These are phyloP conservation scores for Colletes collaris DNA, from an alignment of 2,888 invertebrate genomes.

Conservation along the genomic window DNA sequence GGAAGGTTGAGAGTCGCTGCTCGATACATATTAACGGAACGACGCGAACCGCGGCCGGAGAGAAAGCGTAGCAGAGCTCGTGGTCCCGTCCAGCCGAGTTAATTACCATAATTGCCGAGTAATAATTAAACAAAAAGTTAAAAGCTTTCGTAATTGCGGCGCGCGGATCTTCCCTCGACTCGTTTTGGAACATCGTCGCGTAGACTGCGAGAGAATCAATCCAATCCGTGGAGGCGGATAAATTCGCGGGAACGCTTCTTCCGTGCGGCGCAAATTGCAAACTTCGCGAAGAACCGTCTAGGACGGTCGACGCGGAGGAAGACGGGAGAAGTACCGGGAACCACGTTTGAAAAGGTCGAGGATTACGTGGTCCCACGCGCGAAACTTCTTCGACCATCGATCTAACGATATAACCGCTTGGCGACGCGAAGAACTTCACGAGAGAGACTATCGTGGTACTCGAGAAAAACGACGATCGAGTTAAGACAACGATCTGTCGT, in stretches of 20 bases:
- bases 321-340: not conserved
- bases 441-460: constrained; percentile 8
- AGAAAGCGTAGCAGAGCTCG: constrained; percentile 7
- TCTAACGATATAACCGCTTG: not conserved
- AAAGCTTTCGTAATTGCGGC: constrained; percentile 23
- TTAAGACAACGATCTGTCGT: constrained; percentile 12
- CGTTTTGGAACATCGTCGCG: not conserved
- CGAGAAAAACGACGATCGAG: constrained; percentile 11
- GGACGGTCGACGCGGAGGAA: not conserved
- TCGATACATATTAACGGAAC: constrained; percentile 47
- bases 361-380: not conserved
- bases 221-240: not conserved
- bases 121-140: constrained; percentile 48
- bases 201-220: not conserved
- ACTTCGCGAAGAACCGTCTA: constrained; percentile 1
- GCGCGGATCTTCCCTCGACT: not conserved
- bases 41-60: constrained; percentile 4
- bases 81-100: constrained; percentile 24
- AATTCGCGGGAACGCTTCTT: not conserved
- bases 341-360: constrained; percentile 9
- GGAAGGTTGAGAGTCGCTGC: not conserved
- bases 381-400: constrained; percentile 11
- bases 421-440: constrained; percentile 1
- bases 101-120: constrained; percentile 49
- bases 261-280: constrained; percentile 8